Conservation (phyloP, 2,888 invertebrate genomes). For the Scrobipalpa costella region DNA sequence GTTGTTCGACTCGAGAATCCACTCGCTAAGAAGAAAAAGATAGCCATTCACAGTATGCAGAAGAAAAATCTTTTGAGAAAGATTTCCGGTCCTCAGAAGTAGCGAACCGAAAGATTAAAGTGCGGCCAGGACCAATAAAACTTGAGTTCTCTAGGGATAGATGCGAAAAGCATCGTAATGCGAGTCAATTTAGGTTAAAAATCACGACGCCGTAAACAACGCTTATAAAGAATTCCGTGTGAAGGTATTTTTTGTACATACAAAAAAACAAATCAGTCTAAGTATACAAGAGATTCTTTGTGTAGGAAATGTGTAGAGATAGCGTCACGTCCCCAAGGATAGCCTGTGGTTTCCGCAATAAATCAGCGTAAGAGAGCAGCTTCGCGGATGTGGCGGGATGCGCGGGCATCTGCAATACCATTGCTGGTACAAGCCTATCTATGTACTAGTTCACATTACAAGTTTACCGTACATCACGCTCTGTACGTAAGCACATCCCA, state of each 20-base stretch:
- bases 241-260: not conserved
- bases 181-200: slow-evolving; percentile 18
- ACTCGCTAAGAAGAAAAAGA: too few relatives aligned
- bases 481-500: not conserved
- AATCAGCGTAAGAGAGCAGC: slow-evolving; percentile 43
- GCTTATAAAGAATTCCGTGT: not conserved
- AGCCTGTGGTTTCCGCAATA: slow-evolving; percentile 44
- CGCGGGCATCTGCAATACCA: slow-evolving; percentile 11
- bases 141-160: not conserved
- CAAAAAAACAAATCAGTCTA: not conserved
- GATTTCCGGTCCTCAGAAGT: not conserved
- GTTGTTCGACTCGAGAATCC: too few relatives aligned
- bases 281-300: not conserved
- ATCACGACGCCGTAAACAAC: slow-evolving; percentile 21
- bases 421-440: not conserved
- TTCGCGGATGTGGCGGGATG: slow-evolving; percentile 32
- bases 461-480: not conserved
- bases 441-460: slow-evolving; percentile 8
- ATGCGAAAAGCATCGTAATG: slow-evolving; percentile 11
- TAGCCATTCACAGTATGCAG: not conserved
- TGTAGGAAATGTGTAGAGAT: slow-evolving; percentile 31
- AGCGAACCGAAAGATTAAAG: slow-evolving; percentile 15
- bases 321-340: slow-evolving; percentile 37
- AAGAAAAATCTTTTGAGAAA: not conserved
- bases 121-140: slow-evolving; percentile 10